Percentiles rank a stretch among this genome's conserved stretches.
These are phyloP conservation scores for Temnothorax ravouxi DNA, from an alignment of 2,888 invertebrate species.

Conservation along the genomic window DNA sequence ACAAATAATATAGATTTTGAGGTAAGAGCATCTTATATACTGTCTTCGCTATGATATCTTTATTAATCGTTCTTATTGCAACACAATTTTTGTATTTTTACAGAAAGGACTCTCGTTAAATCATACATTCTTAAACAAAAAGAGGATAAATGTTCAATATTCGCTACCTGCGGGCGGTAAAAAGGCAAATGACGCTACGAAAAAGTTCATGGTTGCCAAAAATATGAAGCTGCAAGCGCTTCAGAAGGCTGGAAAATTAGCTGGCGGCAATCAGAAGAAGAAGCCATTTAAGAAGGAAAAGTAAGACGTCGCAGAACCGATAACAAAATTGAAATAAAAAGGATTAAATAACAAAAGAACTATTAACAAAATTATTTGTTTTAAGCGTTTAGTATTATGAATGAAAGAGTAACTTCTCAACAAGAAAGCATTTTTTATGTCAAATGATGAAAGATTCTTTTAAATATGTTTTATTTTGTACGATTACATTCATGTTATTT, in stretches of 20 bases:
- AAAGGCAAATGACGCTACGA: conserved; percentile 70
- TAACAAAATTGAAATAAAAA: conserved; percentile 43
- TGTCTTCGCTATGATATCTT: conserved; percentile 18
- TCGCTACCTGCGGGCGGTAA: conserved; percentile 82
- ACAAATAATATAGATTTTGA: conserved; percentile 85
- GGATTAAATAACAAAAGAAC: background rate
- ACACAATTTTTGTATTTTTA: conserved; percentile 59
- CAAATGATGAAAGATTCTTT: background rate
- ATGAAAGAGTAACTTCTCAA: background rate
- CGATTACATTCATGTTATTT: background rate
- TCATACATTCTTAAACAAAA: conserved; percentile 84
- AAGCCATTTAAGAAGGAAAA: conserved; percentile 29
- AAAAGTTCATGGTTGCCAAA: conserved; percentile 83
- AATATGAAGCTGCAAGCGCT: conserved; percentile 86
- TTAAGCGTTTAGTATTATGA: background rate
- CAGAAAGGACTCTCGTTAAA: conserved; percentile 87
- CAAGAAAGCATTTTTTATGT: background rate
- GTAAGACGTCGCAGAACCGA: conserved; percentile 12
- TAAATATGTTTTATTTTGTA: conserved; percentile 7
- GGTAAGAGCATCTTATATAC: conserved; percentile 77
- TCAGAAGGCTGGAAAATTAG: conserved; percentile 84
- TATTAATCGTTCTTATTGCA: background rate
- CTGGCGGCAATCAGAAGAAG: conserved; percentile 81
- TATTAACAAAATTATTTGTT: background rate
- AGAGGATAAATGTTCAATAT: conserved; percentile 86